Evolutionary conservation across 2,888 invertebrate genomes (phyloP), one percentile per base, ranked within the genome.

Genomic region (Xylota segnis): DNA sequence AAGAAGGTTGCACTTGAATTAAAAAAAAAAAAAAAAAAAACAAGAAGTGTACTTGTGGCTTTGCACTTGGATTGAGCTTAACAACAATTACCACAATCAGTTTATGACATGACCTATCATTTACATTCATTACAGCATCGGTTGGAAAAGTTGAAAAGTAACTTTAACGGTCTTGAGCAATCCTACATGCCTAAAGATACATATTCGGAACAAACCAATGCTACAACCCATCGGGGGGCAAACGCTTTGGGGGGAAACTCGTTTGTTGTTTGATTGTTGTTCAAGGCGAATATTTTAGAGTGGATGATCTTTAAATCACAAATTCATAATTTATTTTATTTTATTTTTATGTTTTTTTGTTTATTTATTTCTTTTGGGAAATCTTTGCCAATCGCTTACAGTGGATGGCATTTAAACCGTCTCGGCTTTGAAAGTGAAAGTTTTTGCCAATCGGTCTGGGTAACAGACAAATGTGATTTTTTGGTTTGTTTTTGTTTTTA

Each of bases 31-130:
- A n/a, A n/a, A n/a, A n/a, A n/a, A n/a, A n/a, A n/a, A n/a, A n/a
- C n/a, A n/a, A n/a, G n/a, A n/a, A n/a, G n/a, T n/a, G 16, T 14
- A 6, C n/a, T 40, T 40, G 37, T 10, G 37, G 52, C 5, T 29
- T 52, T 54, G 52, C 29, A 54, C n/a, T 27, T 52, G 52, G 27
- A 32, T 40, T 40, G 40, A 54, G 16, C 23, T 50, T 40, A 68
- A 68, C 29, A 50, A 72, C 50, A 72, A 71, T 59, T 52, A 61
- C 63, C 61, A 18, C 43, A 63, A 47, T 54, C 23, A 23, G 52
- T 47, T 43, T 63, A 18, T 63, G 74, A 74, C 54, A 63, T 54
- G 63, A 74, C 74, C 74, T 74, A 63, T 63, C 63, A 63, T 45
- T 74, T 74, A 63, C 54, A 43, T 54, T 74, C 40, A 45, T 37